phyloP scores from a whole-genome alignment of 2,888 invertebrate genomes.

The Autographa pulchrina region DNA sequence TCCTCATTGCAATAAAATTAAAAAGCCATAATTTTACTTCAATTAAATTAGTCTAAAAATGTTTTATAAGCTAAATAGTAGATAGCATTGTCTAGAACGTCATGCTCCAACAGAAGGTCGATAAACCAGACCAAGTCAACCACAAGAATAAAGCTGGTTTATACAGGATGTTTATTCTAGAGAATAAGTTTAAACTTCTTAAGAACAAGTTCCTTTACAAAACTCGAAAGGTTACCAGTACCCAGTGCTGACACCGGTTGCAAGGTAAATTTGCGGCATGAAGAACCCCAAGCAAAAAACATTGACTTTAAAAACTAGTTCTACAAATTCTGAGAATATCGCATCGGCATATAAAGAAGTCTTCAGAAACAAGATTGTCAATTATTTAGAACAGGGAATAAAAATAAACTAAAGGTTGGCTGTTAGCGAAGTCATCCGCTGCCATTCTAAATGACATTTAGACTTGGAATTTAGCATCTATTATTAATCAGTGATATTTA shows the following conservation, averaged over 20 bases:
- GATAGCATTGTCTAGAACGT: neutral
- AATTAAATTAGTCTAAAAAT: neutral
- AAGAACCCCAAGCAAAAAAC: neutral
- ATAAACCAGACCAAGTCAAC: neutral
- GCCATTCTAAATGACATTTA: conserved; percentile 19
- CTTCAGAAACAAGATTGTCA: conserved; percentile 1
- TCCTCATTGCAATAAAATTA: too few species aligned
- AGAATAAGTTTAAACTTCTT: neutral
- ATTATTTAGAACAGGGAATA: conserved; percentile 23
- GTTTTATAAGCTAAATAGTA: neutral
- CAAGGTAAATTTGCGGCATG: neutral
- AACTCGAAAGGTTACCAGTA: neutral
- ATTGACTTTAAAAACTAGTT: neutral
- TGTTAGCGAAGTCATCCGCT: neutral
- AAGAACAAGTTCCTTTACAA: neutral
- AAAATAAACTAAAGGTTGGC: conserved; percentile 36
- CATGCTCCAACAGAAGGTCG: neutral
- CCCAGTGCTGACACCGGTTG: neutral
- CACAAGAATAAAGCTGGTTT: neutral
- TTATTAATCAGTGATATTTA: neutral
- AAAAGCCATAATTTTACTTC: neutral
- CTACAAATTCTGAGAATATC: neutral
- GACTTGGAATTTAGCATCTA: conserved; percentile 13
- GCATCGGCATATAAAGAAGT: neutral
- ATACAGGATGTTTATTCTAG: neutral